Evolutionary conservation across 2,888 invertebrate genomes (phyloP), one percentile per base, ranked within the genome.

Genomic region (Eucriotettix oculatus): DNA sequence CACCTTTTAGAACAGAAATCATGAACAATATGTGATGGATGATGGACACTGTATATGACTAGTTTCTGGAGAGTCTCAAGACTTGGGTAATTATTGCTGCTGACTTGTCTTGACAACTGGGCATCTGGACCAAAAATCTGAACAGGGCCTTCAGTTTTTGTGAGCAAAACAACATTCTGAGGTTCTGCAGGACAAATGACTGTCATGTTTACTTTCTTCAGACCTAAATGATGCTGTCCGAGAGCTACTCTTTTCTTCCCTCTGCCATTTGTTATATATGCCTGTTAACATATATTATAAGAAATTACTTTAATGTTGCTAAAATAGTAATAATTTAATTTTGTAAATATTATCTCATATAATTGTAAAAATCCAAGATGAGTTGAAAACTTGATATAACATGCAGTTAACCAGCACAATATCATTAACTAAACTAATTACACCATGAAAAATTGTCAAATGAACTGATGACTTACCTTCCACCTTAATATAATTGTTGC

Each of bases 151-250:
- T 69, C 63, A 57, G 72, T 72, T 14, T 63, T 66, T 41, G 72
- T 69, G 7, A 69, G 63, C n/a, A 67, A 56, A 2, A 69, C 64
- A 57, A 72, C 72, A 58, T 66, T 69, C 52, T 76, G 68, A 42
- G 69, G 68, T 40, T 74, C 76, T 58, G 70, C 71, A 64, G 71
- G 70, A 63, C 77, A 77, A 56, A 79, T 77, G 62, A 79, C 73
- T 17, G 76, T 72, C 68, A 77, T 76, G 64, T 79, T 79, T 62
- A 85, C 76, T 66, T 78, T 78, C 62, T 81, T 77, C 61, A 87
- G 69, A 68, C 81, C 81, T 16, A 86, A 71, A 67, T 83, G 83
- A 68, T 84, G 86, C 67, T 88, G 88, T 0, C 89, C 89, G 57
- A 82, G 14, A 11, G 82, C 80, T 10, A 76, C 73, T 60, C 79